Base-by-base conservation (phyloP, 2,888 invertebrate species). In the Pyralis farinalis region DNA sequence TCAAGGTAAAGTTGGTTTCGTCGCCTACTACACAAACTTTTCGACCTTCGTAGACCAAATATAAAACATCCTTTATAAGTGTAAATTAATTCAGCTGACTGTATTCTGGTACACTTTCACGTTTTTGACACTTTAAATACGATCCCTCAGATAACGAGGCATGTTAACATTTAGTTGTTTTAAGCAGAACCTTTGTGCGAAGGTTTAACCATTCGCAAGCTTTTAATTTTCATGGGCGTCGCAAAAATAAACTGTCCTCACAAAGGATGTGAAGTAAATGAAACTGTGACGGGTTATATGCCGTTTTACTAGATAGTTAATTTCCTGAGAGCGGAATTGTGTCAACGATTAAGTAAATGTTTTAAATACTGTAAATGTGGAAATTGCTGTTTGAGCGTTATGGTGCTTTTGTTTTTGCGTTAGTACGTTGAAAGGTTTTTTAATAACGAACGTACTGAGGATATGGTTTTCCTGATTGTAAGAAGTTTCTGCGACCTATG, bases 281-380 rank as follows among this genome's bases (percentile, higher is more conserved):
- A 65, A 71, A 61, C 63, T 60, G 62, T 65, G 63, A 71, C 64
- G 65, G 56, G 57, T 63, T 51, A 68, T 67, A 70, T 63, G 53
- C 58, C 61, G 59, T 8, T 63, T 67, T 58, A 70, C 58, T 61
- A 56, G 61, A 63, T 63, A 53, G 59, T 66, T 71, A 69, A 71
- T 75, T 74, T 73, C 70, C 73, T 71, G 47, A 44, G 69, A 71
- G 71, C 28, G 37, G 43, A 41, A 44, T 44, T 40, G 44, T 37
- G 29, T 34, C 39, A 6, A 11, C 6, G 16, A 16, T 16, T 16
- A 16, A n/a, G n/a, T n/a, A n/a, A n/a, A 4, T 16, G 16, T 16
- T 3, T 16, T 16, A 16, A n/a, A n/a, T n/a, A n/a, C n/a, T n/a
- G n/a, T n/a, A n/a, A n/a, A n/a, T n/a, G n/a, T n/a, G n/a, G n/a